Evolutionary conservation across 2,888 invertebrate species (phyloP).

Genomic region (Tiliacea citrago): DNA sequence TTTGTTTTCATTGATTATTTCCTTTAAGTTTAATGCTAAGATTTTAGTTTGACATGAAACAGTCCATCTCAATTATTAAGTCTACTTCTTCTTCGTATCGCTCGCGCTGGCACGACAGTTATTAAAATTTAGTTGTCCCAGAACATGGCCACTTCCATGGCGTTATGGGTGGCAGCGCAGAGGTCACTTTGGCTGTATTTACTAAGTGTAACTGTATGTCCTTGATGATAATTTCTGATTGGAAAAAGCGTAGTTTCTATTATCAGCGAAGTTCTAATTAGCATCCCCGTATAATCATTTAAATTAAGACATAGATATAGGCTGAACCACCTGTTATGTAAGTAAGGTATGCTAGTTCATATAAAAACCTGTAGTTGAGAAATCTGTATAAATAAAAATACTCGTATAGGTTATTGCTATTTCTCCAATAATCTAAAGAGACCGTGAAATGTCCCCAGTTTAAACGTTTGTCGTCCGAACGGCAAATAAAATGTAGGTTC

Average conservation of each 20-base stretch:
- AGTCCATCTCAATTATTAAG: not conserved
- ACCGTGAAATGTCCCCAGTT: slow-evolving; percentile 35
- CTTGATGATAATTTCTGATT: not conserved
- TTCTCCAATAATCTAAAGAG: slow-evolving; percentile 17
- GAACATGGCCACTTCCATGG: too few species aligned
- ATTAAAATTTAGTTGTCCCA: too few species aligned
- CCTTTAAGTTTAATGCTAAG: not conserved
- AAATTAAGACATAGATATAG: not conserved
- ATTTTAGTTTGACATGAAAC: not conserved
- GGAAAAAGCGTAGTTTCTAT: not conserved
- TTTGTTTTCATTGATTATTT: not conserved
- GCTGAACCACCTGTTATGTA: too few species aligned
- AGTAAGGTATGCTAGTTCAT: not conserved
- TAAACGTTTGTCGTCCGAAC: slow-evolving; percentile 34
- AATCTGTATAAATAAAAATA: slow-evolving; percentile 19
- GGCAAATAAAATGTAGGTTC: slow-evolving; percentile 61
- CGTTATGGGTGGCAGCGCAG: too few species aligned
- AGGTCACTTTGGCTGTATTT: too few species aligned
- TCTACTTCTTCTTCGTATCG: not conserved
- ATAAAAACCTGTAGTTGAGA: too few species aligned
- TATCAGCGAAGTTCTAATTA: not conserved
- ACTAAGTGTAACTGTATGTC: not conserved
- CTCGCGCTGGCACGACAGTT: too few species aligned
- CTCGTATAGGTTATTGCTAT: not conserved
- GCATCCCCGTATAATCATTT: not conserved